Evolutionary conservation across 1,140 invertebrate species (phyloP), one percentile per base, ranked within the genome.

Genomic region (Helicoverpa armigera): DNA sequence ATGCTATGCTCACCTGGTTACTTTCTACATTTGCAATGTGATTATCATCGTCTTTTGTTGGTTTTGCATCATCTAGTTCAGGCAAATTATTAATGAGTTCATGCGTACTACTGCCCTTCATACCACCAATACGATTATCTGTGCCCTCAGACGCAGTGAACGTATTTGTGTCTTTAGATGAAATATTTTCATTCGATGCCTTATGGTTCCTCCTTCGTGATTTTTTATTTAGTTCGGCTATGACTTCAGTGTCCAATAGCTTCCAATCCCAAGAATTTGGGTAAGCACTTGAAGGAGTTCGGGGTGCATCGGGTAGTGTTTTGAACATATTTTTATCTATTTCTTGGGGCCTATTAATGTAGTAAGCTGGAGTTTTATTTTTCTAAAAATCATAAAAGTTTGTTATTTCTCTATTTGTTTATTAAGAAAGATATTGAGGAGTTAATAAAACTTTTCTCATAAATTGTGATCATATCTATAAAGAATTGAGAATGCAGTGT

Each of bases 351-450:
- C 98, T 97, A 80, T 96, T 97, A 85, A 96, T 96, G 87, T 98
- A 98, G 90, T 97, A 98, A 3, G 96, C 96, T 1, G 98, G 96
- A 7, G 97, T 97, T 95, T 97, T 98, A 90, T 97, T 97, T 96
- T 96, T 98, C 98, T 98, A 93, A 69, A 96, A 95, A 89, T 54
- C 56, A 73, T 50, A 60, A n/a, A 35, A 35, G 67, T 77, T 13
- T 35, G 31, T 14, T 10, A 48, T 48, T 48, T 48, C n/a, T 67
- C 10, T 69, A 50, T 4, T 1, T 16, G 54, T 54, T 48, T 31
- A 31, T 14, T 58, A 48, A 60, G n/a, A 54, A 14, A 23, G 29
- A n/a, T n/a, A 35, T 0, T 2, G 14, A 50, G 14, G 14, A 75
- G 1, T 54, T 13, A 29, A 4, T 12, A 12, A 29, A 67, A 14